phyloP scores from a whole-genome alignment of 1,140 invertebrate species.

The Anthonomus grandis region DNA sequence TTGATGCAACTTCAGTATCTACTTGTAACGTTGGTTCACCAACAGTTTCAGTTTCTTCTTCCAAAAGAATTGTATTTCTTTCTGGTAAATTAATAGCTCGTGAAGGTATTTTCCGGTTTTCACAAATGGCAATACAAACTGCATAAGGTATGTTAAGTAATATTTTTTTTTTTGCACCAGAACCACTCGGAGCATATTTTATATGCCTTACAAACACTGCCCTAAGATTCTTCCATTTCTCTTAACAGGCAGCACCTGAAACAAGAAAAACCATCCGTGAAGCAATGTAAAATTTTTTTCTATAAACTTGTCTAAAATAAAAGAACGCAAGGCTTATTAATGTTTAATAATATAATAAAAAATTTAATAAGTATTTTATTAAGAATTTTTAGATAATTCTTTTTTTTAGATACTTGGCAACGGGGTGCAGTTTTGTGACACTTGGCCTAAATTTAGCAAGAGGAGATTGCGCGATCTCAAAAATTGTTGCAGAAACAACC shows the following conservation, averaged over 20 bases:
- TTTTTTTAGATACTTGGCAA: no score
- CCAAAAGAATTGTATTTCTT: slow-evolving; percentile 5
- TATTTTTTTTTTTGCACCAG: slow-evolving; percentile 12
- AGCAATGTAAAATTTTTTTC: background rate
- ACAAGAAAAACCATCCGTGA: slow-evolving; percentile 10
- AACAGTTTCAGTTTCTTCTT: slow-evolving; percentile 4
- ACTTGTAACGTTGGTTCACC: slow-evolving; percentile 1
- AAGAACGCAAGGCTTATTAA: background rate
- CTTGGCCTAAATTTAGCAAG: no score
- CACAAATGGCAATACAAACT: slow-evolving; percentile 17
- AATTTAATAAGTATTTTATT: slow-evolving; percentile 10
- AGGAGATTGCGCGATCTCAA: no score
- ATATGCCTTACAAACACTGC: slow-evolving; percentile 16
- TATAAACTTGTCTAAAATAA: slow-evolving; percentile 9
- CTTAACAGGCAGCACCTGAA: no score
- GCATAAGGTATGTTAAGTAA: slow-evolving; percentile 12
- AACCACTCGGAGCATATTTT: slow-evolving; percentile 12
- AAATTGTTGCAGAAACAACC: no score
- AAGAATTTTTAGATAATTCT: background rate
- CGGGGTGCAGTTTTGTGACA: background rate
- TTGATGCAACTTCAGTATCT: slow-evolving; percentile 6
- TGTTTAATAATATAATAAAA: no score
- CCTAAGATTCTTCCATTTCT: slow-evolving; percentile 12
- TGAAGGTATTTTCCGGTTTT: slow-evolving; percentile 12
- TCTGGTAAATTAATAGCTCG: slow-evolving; percentile 13